Conservation (phyloP, 2,888 invertebrate species). For the Caenorhabditis sp. region DNA sequence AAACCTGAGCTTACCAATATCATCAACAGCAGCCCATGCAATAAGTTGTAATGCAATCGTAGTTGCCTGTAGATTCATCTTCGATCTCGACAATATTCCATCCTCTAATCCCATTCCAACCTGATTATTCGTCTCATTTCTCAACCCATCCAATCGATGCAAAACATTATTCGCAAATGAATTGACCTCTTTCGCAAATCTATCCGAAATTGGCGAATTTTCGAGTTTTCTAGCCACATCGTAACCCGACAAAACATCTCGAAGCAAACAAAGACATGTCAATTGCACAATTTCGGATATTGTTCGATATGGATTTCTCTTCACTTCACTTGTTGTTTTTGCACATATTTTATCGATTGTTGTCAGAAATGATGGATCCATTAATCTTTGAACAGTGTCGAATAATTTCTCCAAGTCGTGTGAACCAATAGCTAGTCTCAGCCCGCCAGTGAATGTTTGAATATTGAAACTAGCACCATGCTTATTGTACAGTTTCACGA, state of each 20-base stretch:
- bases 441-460: constrained; percentile 20
- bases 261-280: constrained; percentile 87
- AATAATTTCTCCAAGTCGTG: constrained; percentile 43
- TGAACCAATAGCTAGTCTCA: constrained; percentile 20
- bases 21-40: constrained; percentile 87
- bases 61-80: constrained; percentile 83
- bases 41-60: constrained; percentile 95
- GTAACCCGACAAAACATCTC: constrained; percentile 78
- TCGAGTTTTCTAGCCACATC: constrained; percentile 25
- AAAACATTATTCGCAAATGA: constrained; percentile 20
- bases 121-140: constrained; percentile 5
- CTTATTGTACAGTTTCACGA: constrained; percentile 42
- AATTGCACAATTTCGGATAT: constrained; percentile 93
- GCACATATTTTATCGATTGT: constrained; percentile 46
- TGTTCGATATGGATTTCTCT: constrained; percentile 89
- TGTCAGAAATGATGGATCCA: constrained; percentile 44
- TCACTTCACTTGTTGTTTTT: constrained; percentile 71
- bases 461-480: constrained; percentile 26
- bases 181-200: constrained; percentile 58
- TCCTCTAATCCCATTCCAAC: constrained; percentile 12
- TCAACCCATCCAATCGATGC: constrained; percentile 6
- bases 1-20: constrained; percentile 77
- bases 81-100: constrained; percentile 19
- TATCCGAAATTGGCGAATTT: constrained; percentile 45
- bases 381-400: constrained; percentile 52